These are phyloP conservation scores for Pocillopora grandis DNA, from an alignment of 92 coral and sea anemone species.

Conservation along the genomic window DNA sequence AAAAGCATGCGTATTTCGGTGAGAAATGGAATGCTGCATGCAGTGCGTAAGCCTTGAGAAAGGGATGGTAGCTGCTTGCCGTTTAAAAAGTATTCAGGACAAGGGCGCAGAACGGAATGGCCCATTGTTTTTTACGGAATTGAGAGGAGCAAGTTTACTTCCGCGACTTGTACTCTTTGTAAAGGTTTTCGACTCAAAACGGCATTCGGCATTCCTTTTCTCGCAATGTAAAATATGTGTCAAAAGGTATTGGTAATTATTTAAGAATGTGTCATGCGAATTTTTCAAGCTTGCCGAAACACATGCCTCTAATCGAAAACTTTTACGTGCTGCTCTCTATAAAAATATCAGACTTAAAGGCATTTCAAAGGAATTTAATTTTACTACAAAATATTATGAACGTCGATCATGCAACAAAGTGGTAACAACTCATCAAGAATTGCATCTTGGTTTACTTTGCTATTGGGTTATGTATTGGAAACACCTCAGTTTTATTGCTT, in stretches of 20 bases:
- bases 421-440: not conserved
- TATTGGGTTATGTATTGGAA: not conserved
- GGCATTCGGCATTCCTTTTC: conserved; percentile 49
- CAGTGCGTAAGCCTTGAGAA: not conserved
- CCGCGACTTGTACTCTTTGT: not conserved
- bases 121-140: not conserved
- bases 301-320: conserved; percentile 48
- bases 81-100: too few species aligned
- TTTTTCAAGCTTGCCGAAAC: conserved; percentile 15
- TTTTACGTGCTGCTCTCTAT: conserved; percentile 4
- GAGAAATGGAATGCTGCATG: conserved; percentile 47
- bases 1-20: conserved; percentile 18
- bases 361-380: conserved; percentile 41
- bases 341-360: conserved; percentile 17
- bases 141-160: not conserved
- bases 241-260: not conserved
- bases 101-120: not conserved
- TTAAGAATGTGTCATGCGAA: not conserved
- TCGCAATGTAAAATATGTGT: conserved; percentile 11
- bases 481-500: not conserved
- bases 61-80: too few species aligned
- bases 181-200: conserved; percentile 38
- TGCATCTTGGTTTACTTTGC: not conserved
- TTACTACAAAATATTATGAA: conserved; percentile 39
- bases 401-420: not conserved